These are phyloP conservation scores for Pocillopora meandrina DNA, from an alignment of 92 coral and sea anemone genomes.

Conservation along the genomic window DNA sequence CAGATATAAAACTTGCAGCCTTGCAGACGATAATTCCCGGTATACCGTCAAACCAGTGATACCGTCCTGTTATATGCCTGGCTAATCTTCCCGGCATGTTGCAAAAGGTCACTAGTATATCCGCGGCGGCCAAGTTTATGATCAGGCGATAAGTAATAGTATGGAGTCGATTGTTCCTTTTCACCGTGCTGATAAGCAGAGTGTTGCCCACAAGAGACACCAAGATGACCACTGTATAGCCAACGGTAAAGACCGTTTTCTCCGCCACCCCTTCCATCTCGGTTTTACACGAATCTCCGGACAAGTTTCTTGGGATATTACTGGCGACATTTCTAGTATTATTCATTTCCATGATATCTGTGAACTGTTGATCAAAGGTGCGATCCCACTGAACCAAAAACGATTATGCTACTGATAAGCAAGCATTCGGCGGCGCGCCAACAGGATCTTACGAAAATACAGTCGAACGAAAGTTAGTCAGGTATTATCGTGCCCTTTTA, in stretches of 20 bases:
- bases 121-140: constrained; percentile 79
- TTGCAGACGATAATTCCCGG: constrained; percentile 71
- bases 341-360: background rate
- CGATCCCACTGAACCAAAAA: background rate
- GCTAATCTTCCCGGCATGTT: constrained; percentile 77
- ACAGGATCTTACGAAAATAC: background rate
- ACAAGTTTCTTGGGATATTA: background rate
- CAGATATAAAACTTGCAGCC: constrained; percentile 71
- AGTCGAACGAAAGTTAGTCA: background rate
- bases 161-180: constrained; percentile 58
- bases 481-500: background rate
- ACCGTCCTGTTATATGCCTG: constrained; percentile 66
- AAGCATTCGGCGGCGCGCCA: background rate
- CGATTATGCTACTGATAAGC: background rate
- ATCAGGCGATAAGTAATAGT: constrained; percentile 76
- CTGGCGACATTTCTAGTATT: background rate
- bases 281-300: background rate
- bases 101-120: constrained; percentile 72
- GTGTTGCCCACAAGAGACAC: constrained; percentile 66
- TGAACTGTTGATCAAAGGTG: background rate
- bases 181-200: constrained; percentile 61
- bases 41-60: constrained; percentile 76
- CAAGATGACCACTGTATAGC: constrained; percentile 58
- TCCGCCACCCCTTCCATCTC: constrained; percentile 44
- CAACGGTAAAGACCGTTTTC: constrained; percentile 43